phyloP scores from a whole-genome alignment of 1,140 invertebrate genomes.

The Rhopalosiphum maidis region DNA sequence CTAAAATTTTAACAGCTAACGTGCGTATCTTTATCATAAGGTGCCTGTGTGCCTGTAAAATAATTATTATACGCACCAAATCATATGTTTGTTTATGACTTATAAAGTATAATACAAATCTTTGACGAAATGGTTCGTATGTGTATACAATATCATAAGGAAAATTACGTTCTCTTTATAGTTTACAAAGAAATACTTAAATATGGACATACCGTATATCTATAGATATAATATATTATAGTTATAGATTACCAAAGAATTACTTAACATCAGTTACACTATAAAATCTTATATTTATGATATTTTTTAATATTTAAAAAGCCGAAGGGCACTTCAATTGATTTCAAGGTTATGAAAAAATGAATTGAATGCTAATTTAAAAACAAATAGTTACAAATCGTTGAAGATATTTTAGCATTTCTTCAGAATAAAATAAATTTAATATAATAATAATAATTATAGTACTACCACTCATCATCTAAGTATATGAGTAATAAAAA shows the following conservation, averaged over 20 bases:
- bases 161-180: neutral
- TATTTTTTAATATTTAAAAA: neutral
- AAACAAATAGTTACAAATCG: neutral
- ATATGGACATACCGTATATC: neutral
- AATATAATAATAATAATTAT: too few relatives aligned
- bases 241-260: neutral
- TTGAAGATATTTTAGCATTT: neutral
- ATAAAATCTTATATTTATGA: neutral
- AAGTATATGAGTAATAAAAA: neutral
- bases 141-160: neutral
- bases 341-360: conserved; percentile 3
- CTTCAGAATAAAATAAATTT: neutral
- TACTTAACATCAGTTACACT: neutral
- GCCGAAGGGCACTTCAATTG: neutral
- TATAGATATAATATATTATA: neutral
- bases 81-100: neutral
- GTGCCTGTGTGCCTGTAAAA: too few relatives aligned
- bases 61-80: too few relatives aligned
- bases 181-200: neutral
- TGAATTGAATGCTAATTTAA: neutral
- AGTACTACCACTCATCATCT: neutral
- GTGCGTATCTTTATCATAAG: neutral
- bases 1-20: too few relatives aligned
- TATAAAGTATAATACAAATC: too few relatives aligned
- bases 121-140: neutral